Percentiles rank a stretch among this genome's conserved stretches.
Evolutionary conservation across 2,797 vertebrate genomes (phyloP).

Genomic region (Lithobates pipiens): DNA sequence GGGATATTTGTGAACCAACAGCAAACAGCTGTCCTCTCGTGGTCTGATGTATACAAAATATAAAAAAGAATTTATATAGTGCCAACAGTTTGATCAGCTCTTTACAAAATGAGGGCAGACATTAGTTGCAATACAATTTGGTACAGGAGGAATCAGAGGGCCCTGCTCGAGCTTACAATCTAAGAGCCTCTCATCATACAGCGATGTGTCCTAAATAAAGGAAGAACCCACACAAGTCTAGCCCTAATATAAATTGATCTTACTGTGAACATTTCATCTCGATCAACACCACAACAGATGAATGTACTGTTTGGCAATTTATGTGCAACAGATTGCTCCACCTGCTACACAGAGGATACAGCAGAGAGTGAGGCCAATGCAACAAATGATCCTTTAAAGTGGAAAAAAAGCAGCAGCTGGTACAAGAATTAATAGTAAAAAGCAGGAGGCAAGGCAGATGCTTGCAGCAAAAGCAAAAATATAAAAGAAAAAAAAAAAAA

Average conservation of each 20-base stretch:
- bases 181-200: too few relatives aligned
- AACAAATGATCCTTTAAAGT: background rate
- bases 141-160: too few relatives aligned
- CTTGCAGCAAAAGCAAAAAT: background rate
- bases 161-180: too few relatives aligned
- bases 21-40: too few relatives aligned
- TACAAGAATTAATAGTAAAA: background rate
- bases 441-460: background rate
- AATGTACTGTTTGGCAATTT: background rate
- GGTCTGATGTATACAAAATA: too few relatives aligned
- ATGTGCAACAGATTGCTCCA: conserved; percentile 2
- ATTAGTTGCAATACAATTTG: too few relatives aligned
- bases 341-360: background rate
- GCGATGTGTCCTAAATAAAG: too few relatives aligned
- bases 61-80: too few relatives aligned
- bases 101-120: too few relatives aligned
- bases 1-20: too few relatives aligned
- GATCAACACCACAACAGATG: background rate
- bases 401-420: background rate
- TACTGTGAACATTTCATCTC: background rate
- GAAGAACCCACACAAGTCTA: background rate
- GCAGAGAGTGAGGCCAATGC: background rate
- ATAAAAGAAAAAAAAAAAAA: background rate
- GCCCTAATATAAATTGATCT: background rate
- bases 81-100: too few relatives aligned